These are phyloP conservation scores for Gnathonemus echidnorhynchus DNA, from an alignment of 2,113 vertebrate species.

Conservation along the genomic window DNA sequence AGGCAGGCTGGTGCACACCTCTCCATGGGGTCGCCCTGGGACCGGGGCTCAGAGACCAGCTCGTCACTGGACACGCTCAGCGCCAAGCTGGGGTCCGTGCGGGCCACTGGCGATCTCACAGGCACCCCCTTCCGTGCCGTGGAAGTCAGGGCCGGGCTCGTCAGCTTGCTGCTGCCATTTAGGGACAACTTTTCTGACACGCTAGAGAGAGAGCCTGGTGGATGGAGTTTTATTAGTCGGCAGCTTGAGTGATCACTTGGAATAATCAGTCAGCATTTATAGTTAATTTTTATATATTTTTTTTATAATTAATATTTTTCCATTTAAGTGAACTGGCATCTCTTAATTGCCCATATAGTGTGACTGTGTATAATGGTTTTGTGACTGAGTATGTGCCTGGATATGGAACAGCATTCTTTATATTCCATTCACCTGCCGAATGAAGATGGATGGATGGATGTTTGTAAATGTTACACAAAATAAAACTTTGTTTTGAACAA, in stretches of 20 bases:
- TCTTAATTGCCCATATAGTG: neutral
- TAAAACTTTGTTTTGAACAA: neutral
- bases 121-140: conserved; percentile 45
- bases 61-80: conserved; percentile 1
- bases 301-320: too few species aligned
- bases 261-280: neutral
- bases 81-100: neutral
- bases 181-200: conserved; percentile 29
- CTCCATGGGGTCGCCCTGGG: conserved; percentile 48
- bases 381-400: neutral
- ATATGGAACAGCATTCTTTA: neutral
- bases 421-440: neutral
- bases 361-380: neutral
- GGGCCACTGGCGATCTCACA: neutral
- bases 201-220: conserved; percentile 36
- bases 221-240: neutral
- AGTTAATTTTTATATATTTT: neutral
- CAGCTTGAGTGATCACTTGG: neutral
- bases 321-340: neutral
- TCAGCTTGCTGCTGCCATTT: conserved; percentile 34
- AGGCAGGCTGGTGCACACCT: conserved; percentile 41
- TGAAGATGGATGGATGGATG: neutral
- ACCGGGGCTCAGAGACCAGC: conserved; percentile 34
- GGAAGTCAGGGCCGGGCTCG: conserved; percentile 57
- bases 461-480: neutral